Evolutionary conservation across 2,797 vertebrate genomes (phyloP).

Genomic region (Trachurus trachurus): DNA sequence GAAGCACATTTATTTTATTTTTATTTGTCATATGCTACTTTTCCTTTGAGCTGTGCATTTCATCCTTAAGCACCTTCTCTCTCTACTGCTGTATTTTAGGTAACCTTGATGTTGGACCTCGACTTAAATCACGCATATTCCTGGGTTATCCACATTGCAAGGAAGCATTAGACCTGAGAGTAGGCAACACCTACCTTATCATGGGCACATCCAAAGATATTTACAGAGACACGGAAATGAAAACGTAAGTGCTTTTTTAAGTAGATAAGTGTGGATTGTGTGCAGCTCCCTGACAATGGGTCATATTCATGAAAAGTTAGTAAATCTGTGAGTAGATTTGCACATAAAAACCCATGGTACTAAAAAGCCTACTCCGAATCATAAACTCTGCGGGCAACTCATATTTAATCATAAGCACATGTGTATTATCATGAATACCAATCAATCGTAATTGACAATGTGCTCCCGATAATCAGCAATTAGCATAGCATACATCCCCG

Average conservation of each 20-base stretch:
- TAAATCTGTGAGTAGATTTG: too few relatives aligned
- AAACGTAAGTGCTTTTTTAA: slow-evolving; percentile 55
- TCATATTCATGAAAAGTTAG: too few relatives aligned
- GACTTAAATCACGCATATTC: slow-evolving; percentile 64
- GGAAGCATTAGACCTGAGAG: slow-evolving; percentile 48
- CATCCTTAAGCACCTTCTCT: neutral
- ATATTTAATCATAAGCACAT: too few relatives aligned
- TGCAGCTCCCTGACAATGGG: neutral
- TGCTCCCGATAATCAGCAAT: too few relatives aligned
- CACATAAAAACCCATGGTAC: too few relatives aligned
- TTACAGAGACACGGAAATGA: neutral
- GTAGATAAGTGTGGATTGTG: neutral
- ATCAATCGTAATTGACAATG: too few relatives aligned
- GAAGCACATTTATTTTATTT: neutral
- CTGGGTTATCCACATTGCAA: slow-evolving; percentile 78
- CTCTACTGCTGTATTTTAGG: slow-evolving; percentile 54
- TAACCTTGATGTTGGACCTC: slow-evolving; percentile 54
- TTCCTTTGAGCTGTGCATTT: neutral
- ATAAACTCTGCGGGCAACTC: too few relatives aligned
- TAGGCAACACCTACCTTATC: slow-evolving; percentile 77
- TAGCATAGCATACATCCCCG: too few relatives aligned
- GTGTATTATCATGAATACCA: too few relatives aligned
- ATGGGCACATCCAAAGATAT: slow-evolving; percentile 80
- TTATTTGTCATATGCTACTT: neutral
- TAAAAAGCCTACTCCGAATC: too few relatives aligned